phyloP scores from a whole-genome alignment of 1,140 invertebrate genomes.

The Phymastichus coffea region DNA sequence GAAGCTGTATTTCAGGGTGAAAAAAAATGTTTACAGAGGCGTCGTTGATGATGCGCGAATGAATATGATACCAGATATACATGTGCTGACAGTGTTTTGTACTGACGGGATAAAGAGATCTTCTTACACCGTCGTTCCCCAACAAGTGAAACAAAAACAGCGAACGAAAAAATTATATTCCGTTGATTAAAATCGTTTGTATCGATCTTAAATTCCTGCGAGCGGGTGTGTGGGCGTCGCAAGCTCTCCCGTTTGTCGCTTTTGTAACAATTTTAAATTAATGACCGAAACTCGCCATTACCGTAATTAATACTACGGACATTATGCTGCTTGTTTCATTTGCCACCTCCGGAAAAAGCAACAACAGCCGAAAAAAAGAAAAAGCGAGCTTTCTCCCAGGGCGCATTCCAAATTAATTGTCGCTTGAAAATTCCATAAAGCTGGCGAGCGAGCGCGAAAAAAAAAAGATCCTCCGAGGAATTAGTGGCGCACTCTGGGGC shows the following conservation, averaged over 20 bases:
- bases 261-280: constrained; percentile 46
- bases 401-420: constrained; percentile 18
- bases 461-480: too few relatives aligned
- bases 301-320: constrained; percentile 42
- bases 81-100: too few relatives aligned
- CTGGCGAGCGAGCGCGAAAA: neutral
- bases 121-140: neutral
- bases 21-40: too few relatives aligned
- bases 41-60: too few relatives aligned
- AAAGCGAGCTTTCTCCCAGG: neutral
- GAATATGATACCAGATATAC: too few relatives aligned
- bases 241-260: constrained; percentile 40
- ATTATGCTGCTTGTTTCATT: constrained; percentile 38
- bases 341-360: neutral
- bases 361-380: neutral
- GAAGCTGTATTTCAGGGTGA: too few relatives aligned
- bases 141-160: constrained; percentile 24
- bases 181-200: constrained; percentile 45
- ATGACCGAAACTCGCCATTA: constrained; percentile 46
- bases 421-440: constrained; percentile 22
- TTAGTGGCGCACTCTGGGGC: too few relatives aligned
- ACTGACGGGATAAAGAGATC: too few relatives aligned
- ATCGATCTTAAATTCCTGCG: constrained; percentile 36
- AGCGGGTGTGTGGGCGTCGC: constrained; percentile 14
- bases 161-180: constrained; percentile 36